These are phyloP conservation scores for Vicugna pacos DNA, from an alignment of 2,113 vertebrate species.

Conservation along the genomic window DNA sequence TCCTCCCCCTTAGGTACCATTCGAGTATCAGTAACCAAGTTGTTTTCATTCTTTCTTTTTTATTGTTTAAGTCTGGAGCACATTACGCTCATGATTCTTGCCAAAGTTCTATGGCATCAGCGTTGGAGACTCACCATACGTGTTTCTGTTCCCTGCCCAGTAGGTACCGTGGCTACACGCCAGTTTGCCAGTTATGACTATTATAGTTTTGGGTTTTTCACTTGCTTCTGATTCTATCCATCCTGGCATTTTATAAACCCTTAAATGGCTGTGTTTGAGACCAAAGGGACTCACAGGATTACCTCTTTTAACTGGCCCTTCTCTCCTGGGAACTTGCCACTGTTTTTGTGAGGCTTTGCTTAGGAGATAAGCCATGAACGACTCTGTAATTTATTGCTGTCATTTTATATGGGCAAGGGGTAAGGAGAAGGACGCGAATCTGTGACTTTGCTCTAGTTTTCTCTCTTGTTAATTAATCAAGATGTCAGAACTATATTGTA, in stretches of 20 bases:
- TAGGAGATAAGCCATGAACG: not conserved
- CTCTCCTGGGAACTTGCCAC: conserved; percentile 60
- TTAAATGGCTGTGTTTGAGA: conserved; percentile 73
- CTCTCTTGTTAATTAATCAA: not conserved
- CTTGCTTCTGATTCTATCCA: conserved; percentile 85
- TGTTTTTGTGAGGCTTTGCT: conserved; percentile 8
- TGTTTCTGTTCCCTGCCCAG: conserved; percentile 86
- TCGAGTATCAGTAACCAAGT: conserved; percentile 72
- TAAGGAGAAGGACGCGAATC: not conserved
- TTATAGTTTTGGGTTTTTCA: conserved; percentile 82
- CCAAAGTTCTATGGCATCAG: conserved; percentile 85
- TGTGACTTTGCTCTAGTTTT: not conserved
- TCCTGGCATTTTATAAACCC: conserved; percentile 82
- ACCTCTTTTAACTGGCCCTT: conserved; percentile 76
- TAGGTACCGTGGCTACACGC: conserved; percentile 82
- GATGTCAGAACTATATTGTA: not conserved
- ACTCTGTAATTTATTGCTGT: not conserved
- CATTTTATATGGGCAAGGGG: not conserved
- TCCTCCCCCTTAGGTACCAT: conserved; percentile 82
- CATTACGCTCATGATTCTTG: conserved; percentile 79
- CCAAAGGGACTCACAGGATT: conserved; percentile 70
- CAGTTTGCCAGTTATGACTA: conserved; percentile 82
- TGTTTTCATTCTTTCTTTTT: conserved; percentile 78
- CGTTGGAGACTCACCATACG: conserved; percentile 86
- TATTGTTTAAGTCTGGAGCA: conserved; percentile 80